A percentile compares a stretch with the other conserved stretches of the same genome.
Conservation (phyloP, 2,113 vertebrate species). For the Ochotona curzoniae region DNA sequence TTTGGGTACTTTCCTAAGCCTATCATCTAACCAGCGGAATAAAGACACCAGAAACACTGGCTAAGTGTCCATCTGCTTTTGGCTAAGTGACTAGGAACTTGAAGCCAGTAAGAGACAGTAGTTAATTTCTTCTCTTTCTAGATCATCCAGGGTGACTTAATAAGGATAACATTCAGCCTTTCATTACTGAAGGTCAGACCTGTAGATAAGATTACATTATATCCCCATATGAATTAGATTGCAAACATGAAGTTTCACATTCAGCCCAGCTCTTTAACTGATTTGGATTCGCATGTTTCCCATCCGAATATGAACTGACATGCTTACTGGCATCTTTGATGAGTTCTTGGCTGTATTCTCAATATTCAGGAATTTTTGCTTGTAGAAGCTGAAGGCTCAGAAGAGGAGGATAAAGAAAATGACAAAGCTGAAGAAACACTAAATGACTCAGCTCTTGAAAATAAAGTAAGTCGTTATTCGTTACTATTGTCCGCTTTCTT, state of each 20-base stretch:
- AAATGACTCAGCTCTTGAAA: slow-evolving; percentile 87
- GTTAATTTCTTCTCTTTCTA: not conserved
- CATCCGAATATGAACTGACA: slow-evolving; percentile 39
- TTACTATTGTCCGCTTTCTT: not conserved
- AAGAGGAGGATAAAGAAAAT: slow-evolving; percentile 90
- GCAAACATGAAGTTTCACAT: not conserved
- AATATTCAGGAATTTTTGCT: slow-evolving; percentile 69
- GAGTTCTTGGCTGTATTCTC: slow-evolving; percentile 41
- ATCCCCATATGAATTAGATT: not conserved
- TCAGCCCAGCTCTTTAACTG: slow-evolving; percentile 26
- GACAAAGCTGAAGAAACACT: slow-evolving; percentile 90
- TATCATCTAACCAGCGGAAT: not conserved
- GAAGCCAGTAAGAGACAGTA: not conserved
- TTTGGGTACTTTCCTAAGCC: not conserved
- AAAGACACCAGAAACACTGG: slow-evolving; percentile 4
- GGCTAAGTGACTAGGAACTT: not conserved
- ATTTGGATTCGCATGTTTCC: slow-evolving; percentile 27
- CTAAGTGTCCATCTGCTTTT: not conserved
- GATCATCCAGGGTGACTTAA: not conserved
- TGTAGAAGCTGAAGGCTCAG: slow-evolving; percentile 89
- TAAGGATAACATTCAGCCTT: slow-evolving; percentile 39
- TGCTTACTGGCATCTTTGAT: slow-evolving; percentile 24
- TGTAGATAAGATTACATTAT: not conserved
- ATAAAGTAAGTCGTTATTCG: slow-evolving; percentile 85
- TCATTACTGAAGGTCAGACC: not conserved